Conservation (phyloP, 1,140 invertebrate species). For the Temnothorax longispinosus region DNA sequence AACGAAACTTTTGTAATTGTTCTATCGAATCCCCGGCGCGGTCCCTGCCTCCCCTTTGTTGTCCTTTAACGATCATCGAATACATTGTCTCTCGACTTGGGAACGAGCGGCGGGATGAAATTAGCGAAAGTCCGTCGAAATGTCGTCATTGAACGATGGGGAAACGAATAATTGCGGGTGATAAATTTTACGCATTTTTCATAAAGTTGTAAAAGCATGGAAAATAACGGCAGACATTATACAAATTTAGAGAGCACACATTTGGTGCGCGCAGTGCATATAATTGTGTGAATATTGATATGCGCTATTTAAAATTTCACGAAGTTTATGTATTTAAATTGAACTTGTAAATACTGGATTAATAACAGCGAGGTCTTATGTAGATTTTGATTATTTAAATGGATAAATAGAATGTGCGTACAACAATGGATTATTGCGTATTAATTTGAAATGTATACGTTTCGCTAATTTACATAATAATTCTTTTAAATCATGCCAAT, state of each 20-base stretch:
- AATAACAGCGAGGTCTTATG: neutral
- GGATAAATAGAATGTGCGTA: neutral
- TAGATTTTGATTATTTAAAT: slow-evolving; percentile 19
- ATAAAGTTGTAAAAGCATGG: neutral
- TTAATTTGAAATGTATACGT: neutral
- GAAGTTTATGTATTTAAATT: neutral
- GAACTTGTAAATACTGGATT: neutral
- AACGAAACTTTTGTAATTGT: slow-evolving; percentile 81
- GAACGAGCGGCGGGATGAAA: neutral
- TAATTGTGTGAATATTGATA: slow-evolving; percentile 3
- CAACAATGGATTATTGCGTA: neutral
- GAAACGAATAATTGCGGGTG: neutral
- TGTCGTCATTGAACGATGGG: neutral
- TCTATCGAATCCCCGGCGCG: slow-evolving; percentile 29
- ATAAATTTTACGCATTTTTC: slow-evolving; percentile 30
- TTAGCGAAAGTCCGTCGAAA: slow-evolving; percentile 8
- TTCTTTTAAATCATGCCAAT: neutral
- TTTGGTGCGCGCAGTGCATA: neutral
- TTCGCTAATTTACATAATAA: neutral
- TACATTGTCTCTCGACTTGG: slow-evolving; percentile 52
- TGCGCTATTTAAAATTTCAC: neutral
- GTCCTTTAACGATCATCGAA: slow-evolving; percentile 51
- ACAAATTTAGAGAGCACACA: neutral
- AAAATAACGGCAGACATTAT: neutral
- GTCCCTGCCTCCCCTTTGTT: slow-evolving; percentile 21